phyloP scores from a whole-genome alignment of 2,888 invertebrate species.

The Linyphia triangularis region DNA sequence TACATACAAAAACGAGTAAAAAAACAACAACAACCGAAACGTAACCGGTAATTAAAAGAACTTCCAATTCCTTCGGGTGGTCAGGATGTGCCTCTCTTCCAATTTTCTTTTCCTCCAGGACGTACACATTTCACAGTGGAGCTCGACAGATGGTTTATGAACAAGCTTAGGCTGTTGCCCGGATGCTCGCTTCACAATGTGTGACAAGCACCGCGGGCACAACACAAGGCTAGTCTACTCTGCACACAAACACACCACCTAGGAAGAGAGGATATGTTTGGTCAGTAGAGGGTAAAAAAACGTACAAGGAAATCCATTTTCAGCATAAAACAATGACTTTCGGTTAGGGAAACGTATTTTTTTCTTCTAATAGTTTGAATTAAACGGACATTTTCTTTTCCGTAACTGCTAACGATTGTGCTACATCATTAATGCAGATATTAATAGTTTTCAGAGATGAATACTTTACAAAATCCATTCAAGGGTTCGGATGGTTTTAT shows the following conservation, averaged over 20 bases:
- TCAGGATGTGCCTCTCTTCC: slow-evolving; percentile 42
- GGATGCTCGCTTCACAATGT: slow-evolving; percentile 44
- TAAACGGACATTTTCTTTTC: too few relatives aligned
- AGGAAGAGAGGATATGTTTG: not conserved
- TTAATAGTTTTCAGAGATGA: too few relatives aligned
- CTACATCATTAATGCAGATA: too few relatives aligned
- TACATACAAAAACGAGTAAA: not conserved
- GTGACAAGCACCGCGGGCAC: slow-evolving; percentile 44
- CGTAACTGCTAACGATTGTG: too few relatives aligned
- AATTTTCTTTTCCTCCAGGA: slow-evolving; percentile 32
- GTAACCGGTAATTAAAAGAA: not conserved
- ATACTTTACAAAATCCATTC: too few relatives aligned
- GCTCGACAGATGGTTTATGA: slow-evolving; percentile 8
- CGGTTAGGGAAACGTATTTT: too few relatives aligned
- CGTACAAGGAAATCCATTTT: not conserved
- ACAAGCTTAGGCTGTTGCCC: slow-evolving; percentile 33
- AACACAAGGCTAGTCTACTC: slow-evolving; percentile 33
- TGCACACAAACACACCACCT: not conserved
- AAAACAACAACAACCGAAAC: not conserved
- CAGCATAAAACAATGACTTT: not conserved
- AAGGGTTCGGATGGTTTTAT: too few relatives aligned
- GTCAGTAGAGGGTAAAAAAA: not conserved
- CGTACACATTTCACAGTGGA: slow-evolving; percentile 9
- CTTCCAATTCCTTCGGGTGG: slow-evolving; percentile 14
- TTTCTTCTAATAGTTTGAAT: too few relatives aligned